Percentiles rank a stretch among this genome's conserved stretches.
Conservation (phyloP, 2,888 invertebrate genomes). For the Hipparchia sbordonii region DNA sequence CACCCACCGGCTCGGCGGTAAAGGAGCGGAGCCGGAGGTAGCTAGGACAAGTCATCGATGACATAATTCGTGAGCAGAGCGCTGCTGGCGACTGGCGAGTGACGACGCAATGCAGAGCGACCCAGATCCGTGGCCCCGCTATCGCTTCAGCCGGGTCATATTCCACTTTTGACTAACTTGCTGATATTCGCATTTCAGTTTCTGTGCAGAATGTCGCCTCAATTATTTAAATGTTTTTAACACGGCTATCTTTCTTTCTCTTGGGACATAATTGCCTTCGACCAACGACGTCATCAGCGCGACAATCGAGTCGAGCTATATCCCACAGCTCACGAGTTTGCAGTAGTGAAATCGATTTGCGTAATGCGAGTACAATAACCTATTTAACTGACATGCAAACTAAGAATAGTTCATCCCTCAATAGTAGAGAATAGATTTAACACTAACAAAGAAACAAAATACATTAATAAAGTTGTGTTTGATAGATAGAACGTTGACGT, state of each 20-base stretch:
- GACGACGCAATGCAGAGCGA: slow-evolving; percentile 35
- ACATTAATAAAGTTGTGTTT: background rate
- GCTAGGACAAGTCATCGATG: slow-evolving; percentile 14
- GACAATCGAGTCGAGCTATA: background rate
- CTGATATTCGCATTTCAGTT: slow-evolving; percentile 2
- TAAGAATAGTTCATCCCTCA: no score
- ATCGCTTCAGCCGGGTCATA: slow-evolving; percentile 18
- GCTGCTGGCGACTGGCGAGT: slow-evolving; percentile 9
- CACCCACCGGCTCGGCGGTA: background rate
- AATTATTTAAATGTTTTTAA: background rate
- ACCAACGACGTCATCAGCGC: background rate
- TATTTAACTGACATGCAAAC: no score
- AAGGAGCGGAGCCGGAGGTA: background rate
- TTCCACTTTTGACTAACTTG: slow-evolving; percentile 7
- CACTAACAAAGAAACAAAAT: background rate
- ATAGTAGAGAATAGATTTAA: background rate
- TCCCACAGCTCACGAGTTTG: background rate
- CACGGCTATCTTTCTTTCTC: background rate
- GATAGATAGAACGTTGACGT: background rate
- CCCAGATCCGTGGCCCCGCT: slow-evolving; percentile 28
- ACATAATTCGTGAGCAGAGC: background rate
- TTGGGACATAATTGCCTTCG: background rate
- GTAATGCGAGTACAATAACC: no score
- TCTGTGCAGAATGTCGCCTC: slow-evolving; percentile 7
- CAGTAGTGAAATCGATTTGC: no score